Conservation (phyloP, 2,888 invertebrate species). For the Rhagium mordax region DNA sequence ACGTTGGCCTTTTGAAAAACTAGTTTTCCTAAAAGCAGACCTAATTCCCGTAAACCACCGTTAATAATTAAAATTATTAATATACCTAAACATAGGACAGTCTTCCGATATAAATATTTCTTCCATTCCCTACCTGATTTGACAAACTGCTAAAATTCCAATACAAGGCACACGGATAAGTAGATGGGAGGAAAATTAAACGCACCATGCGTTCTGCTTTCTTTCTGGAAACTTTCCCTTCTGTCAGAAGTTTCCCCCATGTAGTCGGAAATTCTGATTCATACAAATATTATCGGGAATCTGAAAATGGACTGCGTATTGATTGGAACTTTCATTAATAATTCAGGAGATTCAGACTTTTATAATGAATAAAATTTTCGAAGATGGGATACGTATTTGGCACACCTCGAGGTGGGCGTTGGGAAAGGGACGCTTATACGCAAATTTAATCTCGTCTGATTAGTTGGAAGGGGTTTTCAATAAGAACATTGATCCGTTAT, state of each 20-base stretch:
- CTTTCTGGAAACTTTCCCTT: background rate
- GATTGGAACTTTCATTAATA: slow-evolving; percentile 24
- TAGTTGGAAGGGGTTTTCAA: background rate
- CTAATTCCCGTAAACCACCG: no score
- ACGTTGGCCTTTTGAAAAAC: no score
- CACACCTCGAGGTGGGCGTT: background rate
- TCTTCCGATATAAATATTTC: background rate
- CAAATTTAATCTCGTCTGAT: background rate
- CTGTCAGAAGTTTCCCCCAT: background rate
- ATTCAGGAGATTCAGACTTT: slow-evolving; percentile 6
- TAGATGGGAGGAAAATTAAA: background rate
- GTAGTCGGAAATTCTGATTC: background rate
- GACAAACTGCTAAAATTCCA: background rate
- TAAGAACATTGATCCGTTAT: background rate
- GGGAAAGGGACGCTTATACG: background rate
- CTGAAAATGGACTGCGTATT: slow-evolving; percentile 1
- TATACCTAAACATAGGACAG: no score
- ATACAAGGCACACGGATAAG: background rate
- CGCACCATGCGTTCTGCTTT: background rate
- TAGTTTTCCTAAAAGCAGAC: no score
- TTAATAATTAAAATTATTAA: no score
- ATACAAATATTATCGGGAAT: background rate
- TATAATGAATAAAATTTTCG: slow-evolving; percentile 16
- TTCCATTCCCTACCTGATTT: background rate
- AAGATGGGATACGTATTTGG: background rate